Percentiles rank a stretch among this genome's conserved stretches.
Evolutionary conservation across 2,113 vertebrate genomes (phyloP).

Genomic region (Prionailurus bengalensis): DNA sequence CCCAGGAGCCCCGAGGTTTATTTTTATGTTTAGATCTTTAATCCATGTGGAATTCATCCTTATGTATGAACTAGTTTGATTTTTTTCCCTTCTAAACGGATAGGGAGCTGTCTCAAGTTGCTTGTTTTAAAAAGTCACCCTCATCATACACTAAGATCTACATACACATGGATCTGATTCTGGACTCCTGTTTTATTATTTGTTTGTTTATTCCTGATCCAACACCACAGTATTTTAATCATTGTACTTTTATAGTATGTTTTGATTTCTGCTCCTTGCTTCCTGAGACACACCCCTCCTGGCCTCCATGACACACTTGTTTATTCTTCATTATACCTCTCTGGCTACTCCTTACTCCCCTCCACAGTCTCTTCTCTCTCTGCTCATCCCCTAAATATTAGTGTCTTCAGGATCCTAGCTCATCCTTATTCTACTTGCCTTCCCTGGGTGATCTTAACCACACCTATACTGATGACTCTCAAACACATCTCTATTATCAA

Average conservation of each 20-base stretch:
- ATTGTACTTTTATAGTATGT: neutral
- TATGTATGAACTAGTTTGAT: conserved; percentile 31
- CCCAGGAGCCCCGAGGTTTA: neutral
- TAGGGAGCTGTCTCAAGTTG: conserved; percentile 18
- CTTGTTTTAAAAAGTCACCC: conserved; percentile 2
- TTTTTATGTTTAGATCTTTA: conserved; percentile 37
- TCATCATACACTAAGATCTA: neutral
- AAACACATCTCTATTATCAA: neutral
- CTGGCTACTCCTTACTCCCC: neutral
- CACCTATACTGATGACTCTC: neutral
- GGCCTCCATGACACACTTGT: neutral
- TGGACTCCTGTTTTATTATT: conserved; percentile 17
- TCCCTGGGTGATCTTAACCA: neutral
- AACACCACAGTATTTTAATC: conserved; percentile 12
- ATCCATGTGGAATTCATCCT: conserved; percentile 1
- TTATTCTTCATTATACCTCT: neutral
- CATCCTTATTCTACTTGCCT: neutral
- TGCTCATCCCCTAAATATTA: neutral
- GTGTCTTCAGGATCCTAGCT: conserved; percentile 23
- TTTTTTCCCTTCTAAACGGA: neutral
- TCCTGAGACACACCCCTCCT: conserved; percentile 19
- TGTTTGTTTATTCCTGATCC: conserved; percentile 10
- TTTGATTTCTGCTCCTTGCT: neutral
- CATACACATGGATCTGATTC: neutral
- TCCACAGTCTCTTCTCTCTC: neutral